phyloP scores from a whole-genome alignment of 2,113 vertebrate genomes.

The Solea solea region DNA sequence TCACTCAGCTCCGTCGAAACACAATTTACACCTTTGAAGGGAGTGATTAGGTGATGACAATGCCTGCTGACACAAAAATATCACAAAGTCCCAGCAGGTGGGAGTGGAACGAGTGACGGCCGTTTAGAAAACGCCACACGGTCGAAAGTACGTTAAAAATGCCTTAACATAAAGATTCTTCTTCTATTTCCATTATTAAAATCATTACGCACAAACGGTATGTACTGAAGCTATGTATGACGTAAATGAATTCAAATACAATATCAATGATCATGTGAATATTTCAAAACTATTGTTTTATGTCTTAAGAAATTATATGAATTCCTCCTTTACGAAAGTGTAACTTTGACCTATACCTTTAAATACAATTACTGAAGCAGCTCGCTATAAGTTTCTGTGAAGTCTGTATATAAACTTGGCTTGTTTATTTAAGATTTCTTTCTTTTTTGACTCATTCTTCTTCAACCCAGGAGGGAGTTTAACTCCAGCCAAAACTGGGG shows the following conservation, averaged over 20 bases:
- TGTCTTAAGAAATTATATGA: too few relatives aligned
- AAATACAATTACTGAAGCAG: too few relatives aligned
- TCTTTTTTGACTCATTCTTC: conserved; percentile 21
- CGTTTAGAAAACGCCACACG: conserved; percentile 17
- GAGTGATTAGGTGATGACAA: conserved; percentile 40
- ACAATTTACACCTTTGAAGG: conserved; percentile 42
- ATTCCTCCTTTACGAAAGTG: too few relatives aligned
- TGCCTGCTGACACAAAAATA: not conserved
- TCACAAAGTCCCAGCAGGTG: conserved; percentile 38
- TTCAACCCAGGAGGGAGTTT: conserved; percentile 57
- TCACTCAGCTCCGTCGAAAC: not conserved
- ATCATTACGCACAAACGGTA: too few relatives aligned
- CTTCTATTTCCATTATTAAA: not conserved
- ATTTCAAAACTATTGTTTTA: too few relatives aligned
- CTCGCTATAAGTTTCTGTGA: too few relatives aligned
- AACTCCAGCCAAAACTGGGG: conserved; percentile 51
- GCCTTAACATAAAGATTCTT: not conserved
- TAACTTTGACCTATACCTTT: too few relatives aligned
- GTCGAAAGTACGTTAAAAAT: not conserved
- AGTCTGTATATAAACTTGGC: conserved; percentile 4
- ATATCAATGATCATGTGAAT: too few relatives aligned
- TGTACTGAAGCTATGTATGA: not conserved
- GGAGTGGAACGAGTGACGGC: conserved; percentile 7
- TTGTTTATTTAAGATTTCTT: conserved; percentile 54
- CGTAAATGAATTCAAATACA: not conserved